Base-by-base conservation (phyloP, 2,113 vertebrate species). In the Syngnathus floridae region DNA sequence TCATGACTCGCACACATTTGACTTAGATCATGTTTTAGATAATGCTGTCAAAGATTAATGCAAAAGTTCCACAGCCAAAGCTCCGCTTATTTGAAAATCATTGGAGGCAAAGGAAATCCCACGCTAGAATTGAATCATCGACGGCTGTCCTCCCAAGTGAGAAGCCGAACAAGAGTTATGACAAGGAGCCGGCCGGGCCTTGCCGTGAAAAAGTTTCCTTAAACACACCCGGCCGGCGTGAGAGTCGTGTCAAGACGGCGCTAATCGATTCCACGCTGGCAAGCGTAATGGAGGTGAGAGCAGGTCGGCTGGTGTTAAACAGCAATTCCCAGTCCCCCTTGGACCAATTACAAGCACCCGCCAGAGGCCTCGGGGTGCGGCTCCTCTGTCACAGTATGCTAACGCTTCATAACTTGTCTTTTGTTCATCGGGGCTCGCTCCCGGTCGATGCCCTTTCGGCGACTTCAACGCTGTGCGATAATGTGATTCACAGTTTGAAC, bases 261-360 rank as follows among this genome's bases (percentile, higher is more conserved):
- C 71, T 75, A 84, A 90, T 89, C 69, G 65, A 88, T 88, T 86
- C 81, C 65, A 60, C 62, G 37, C 66, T 38, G 60, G 65, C 65
- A 74, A 35, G 74, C 49, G 16, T 79, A 77, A 82, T 84, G 67
- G 76, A 81, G 85, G 85, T 87, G 72, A 76, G 71, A 16, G 46
- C 69, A 82, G 79, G 75, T 75, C 67, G 70, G 69, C 60, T 54
- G 66, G 67, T 78, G 71, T 73, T 70, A 69, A 71, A 79, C 41
- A 69, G 69, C 61, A 70, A 72, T 41, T 66, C 41, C 41, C 74
- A 69, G 67, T 86, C 71, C 76, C 82, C 58, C 31, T 56, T 67
- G 66, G 74, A 77, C 70, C 82, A 85, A 81, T 86, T 88, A 86
- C 73, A 72, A 62, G 14, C 26, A 43, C 67, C 67, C 9, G 0